A percentile compares a stretch with the other conserved stretches of the same genome.
Evolutionary conservation across 1,140 invertebrate species (phyloP).

Genomic region (Camponotus vicinus): DNA sequence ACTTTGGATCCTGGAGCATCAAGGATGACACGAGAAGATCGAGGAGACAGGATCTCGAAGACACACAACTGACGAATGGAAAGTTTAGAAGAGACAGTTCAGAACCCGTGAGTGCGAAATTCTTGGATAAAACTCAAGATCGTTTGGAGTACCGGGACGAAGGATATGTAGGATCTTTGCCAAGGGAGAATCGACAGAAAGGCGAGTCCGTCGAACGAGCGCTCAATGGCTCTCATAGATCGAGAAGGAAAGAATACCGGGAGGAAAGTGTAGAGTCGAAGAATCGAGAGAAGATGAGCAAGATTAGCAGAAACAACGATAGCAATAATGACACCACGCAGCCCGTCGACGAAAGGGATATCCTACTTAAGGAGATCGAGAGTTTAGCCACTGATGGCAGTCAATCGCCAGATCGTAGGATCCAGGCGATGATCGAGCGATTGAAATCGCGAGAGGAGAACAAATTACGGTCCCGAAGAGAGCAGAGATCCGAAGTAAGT

Average conservation of each 20-base stretch:
- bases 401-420: constrained; percentile 69
- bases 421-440: constrained; percentile 73
- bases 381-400: constrained; percentile 59
- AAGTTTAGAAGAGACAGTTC: constrained; percentile 33
- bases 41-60: constrained; percentile 53
- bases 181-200: constrained; percentile 44
- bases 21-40: constrained; percentile 66
- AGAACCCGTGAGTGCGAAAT: constrained; percentile 57
- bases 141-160: constrained; percentile 35
- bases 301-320: constrained; percentile 20
- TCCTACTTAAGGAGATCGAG: constrained; percentile 65
- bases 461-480: constrained; percentile 56
- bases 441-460: constrained; percentile 67
- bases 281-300: constrained; percentile 39
- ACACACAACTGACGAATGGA: constrained; percentile 58
- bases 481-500: constrained; percentile 45
- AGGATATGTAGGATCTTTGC: constrained; percentile 46
- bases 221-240: constrained; percentile 17
- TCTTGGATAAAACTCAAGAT: constrained; percentile 47
- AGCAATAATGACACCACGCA: constrained; percentile 2
- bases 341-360: constrained; percentile 61
- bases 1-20: constrained; percentile 78
- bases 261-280: constrained; percentile 46
- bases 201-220: constrained; percentile 61
- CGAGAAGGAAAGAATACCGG: constrained; percentile 50